phyloP scores from a whole-genome alignment of 37 sponge, comb jelly and placozoan genomes.

The Halisarca cf. caerulea region DNA sequence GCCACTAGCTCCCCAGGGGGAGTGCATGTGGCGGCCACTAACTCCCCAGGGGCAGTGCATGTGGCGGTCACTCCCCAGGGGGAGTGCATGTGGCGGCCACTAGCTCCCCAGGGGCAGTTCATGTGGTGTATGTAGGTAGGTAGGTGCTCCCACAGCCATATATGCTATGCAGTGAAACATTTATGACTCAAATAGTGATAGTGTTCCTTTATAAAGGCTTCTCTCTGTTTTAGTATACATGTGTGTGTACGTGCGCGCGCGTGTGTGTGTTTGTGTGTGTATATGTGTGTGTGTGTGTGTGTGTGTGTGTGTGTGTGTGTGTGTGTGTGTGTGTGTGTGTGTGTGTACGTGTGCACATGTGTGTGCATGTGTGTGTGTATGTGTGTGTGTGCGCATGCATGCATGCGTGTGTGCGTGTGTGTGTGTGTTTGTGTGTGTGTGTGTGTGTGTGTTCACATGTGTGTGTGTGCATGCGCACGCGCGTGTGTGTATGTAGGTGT shows the following conservation, averaged over 20 bases:
- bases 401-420: background rate
- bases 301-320: constrained; percentile 9
- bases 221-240: background rate
- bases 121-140: too few relatives aligned
- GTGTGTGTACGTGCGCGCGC: background rate
- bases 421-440: background rate
- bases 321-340: constrained; percentile 26
- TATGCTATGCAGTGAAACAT: too few relatives aligned
- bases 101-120: too few relatives aligned
- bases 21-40: too few relatives aligned
- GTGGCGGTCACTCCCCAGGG: too few relatives aligned
- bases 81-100: too few relatives aligned
- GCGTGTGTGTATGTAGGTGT: too few relatives aligned
- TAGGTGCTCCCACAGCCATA: too few relatives aligned
- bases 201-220: too few relatives aligned
- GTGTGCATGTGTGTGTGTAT: constrained; percentile 31
- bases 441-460: background rate
- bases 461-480: background rate
- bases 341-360: constrained; percentile 29
- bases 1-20: too few relatives aligned
- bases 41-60: too few relatives aligned
- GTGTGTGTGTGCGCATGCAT: constrained; percentile 16
- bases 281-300: background rate
- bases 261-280: background rate
- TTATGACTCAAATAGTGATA: too few relatives aligned